Conservation (phyloP, 1,140 invertebrate species). For the Drosophila tsacasi region DNA sequence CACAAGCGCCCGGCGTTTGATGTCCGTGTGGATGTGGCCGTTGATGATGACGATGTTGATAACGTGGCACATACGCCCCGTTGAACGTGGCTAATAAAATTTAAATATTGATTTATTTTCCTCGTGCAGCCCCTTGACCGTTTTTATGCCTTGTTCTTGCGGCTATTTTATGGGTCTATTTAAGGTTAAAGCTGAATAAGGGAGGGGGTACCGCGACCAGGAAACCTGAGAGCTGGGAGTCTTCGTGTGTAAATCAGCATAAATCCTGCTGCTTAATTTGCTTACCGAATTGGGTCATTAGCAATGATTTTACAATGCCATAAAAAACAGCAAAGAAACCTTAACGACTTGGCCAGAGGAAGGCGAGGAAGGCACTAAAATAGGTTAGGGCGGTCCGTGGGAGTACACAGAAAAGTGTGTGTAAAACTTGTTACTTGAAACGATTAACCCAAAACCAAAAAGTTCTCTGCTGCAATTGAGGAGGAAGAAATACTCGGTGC, state of each 20-base stretch:
- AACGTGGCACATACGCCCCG: constrained; percentile 64
- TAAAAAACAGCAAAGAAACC: constrained; percentile 46
- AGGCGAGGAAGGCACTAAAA: neutral
- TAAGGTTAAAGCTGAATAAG: constrained; percentile 2
- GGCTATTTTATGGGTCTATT: constrained; percentile 53
- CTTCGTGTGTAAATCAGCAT: constrained; percentile 57
- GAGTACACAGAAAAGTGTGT: neutral
- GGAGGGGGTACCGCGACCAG: neutral
- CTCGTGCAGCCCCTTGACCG: constrained; percentile 24
- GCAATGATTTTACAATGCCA: constrained; percentile 63
- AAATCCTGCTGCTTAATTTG: constrained; percentile 62
- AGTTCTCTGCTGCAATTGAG: constrained; percentile 32
- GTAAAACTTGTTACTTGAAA: constrained; percentile 21
- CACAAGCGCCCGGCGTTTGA: constrained; percentile 16
- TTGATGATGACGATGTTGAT: constrained; percentile 48
- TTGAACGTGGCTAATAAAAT: constrained; percentile 63
- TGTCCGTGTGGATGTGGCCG: neutral
- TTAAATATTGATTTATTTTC: constrained; percentile 77
- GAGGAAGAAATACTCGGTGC: constrained; percentile 11
- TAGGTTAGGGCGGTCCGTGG: constrained; percentile 17
- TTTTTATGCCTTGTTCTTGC: constrained; percentile 44
- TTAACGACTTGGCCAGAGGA: constrained; percentile 49
- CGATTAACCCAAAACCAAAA: constrained; percentile 43
- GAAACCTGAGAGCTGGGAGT: neutral
- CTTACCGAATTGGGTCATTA: constrained; percentile 67